phyloP scores from a whole-genome alignment of 2,888 invertebrate species.

The Epistrophe eligans region DNA sequence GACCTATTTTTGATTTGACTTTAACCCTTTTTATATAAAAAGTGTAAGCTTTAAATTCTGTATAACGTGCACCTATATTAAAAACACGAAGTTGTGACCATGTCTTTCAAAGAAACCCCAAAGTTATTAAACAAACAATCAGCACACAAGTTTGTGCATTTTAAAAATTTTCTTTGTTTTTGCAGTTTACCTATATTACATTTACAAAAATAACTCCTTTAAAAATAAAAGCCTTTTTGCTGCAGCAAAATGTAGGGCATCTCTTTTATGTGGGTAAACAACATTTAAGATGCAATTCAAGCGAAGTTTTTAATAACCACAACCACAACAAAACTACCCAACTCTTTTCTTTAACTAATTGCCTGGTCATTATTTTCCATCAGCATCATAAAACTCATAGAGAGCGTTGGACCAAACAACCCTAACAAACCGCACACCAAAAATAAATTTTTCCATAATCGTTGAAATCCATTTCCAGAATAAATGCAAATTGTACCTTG shows the following conservation, averaged over 20 bases:
- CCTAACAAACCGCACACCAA: conserved; percentile 30
- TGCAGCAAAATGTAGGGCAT: neutral
- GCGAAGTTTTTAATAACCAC: conserved; percentile 49
- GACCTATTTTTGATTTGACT: too few relatives aligned
- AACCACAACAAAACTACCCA: conserved; percentile 33
- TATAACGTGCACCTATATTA: too few relatives aligned
- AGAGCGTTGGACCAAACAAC: conserved; percentile 18
- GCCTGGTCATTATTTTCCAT: conserved; percentile 43
- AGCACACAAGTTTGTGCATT: neutral
- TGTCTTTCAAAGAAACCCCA: too few relatives aligned
- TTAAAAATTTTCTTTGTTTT: neutral
- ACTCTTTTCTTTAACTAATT: conserved; percentile 46
- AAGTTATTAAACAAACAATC: neutral
- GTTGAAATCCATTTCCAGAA: conserved; percentile 30
- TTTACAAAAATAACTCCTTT: neutral
- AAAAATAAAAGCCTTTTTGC: neutral
- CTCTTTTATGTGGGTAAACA: conserved; percentile 10
- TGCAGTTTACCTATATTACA: neutral
- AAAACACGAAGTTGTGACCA: too few relatives aligned
- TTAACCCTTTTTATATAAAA: too few relatives aligned
- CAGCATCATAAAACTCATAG: neutral
- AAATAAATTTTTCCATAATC: conserved; percentile 29
- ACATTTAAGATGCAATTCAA: conserved; percentile 51
- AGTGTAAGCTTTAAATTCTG: too few relatives aligned
- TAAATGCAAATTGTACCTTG: conserved; percentile 56